Percentiles rank a stretch among this genome's conserved stretches.
Evolutionary conservation across 2,797 vertebrate species (phyloP).

Genomic region (Etheostoma nigrum): DNA sequence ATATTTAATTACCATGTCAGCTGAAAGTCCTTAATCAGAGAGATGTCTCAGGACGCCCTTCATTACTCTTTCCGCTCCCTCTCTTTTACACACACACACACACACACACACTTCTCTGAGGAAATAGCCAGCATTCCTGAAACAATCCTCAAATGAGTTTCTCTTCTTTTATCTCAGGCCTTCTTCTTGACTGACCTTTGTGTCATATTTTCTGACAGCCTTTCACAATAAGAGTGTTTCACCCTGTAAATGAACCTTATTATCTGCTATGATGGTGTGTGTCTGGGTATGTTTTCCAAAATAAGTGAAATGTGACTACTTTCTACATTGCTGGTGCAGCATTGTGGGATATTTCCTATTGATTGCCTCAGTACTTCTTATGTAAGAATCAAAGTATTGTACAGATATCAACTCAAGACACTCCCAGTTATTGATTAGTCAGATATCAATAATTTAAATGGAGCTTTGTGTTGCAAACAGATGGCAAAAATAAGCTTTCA

Average conservation of each 20-base stretch:
- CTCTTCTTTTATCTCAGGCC: conserved; percentile 15
- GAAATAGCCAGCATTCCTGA: conserved; percentile 14
- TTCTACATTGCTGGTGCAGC: background rate
- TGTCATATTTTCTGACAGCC: conserved; percentile 14
- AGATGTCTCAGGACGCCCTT: conserved; percentile 67
- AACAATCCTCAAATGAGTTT: conserved; percentile 23
- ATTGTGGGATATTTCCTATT: background rate
- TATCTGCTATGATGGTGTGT: background rate
- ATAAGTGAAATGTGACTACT: conserved; percentile 14
- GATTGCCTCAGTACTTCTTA: conserved; percentile 4
- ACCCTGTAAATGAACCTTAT: conserved; percentile 16
- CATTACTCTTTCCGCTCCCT: conserved; percentile 42
- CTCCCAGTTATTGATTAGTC: conserved; percentile 25
- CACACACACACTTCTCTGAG: conserved; percentile 18
- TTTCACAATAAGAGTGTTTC: background rate
- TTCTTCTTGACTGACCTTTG: conserved; percentile 24
- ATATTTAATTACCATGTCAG: conserved; percentile 80
- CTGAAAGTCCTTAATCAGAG: conserved; percentile 81
- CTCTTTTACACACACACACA: background rate
- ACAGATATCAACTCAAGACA: background rate
- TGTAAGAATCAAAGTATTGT: conserved; percentile 10
- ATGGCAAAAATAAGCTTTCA: background rate
- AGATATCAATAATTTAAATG: conserved; percentile 22
- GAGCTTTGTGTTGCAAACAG: background rate
- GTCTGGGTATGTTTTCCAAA: background rate